Conservation (phyloP, 2,113 vertebrate species). For the Nothoprocta pentlandii region DNA sequence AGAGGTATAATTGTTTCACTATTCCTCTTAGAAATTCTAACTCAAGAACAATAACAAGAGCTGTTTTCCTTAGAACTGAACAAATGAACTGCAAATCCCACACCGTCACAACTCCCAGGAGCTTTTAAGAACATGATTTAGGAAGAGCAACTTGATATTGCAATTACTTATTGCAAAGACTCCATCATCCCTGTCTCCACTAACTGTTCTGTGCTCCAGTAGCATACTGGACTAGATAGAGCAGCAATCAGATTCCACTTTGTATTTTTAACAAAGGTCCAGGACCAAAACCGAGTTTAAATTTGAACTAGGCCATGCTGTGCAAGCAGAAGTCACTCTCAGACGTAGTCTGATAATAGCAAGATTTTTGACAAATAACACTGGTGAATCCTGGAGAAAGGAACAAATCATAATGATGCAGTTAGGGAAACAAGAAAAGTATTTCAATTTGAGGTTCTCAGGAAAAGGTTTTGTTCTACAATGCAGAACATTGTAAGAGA, state of each 20-base stretch:
- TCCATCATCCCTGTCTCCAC: neutral
- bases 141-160: neutral
- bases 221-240: neutral
- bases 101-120: neutral
- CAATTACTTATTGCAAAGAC: neutral
- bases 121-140: neutral
- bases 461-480: neutral
- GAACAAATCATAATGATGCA: neutral
- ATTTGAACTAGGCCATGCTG: neutral
- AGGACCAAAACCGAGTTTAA: neutral
- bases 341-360: neutral
- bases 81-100: neutral
- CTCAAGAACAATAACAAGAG: neutral
- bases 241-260: neutral
- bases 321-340: neutral
- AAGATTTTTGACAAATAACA: neutral
- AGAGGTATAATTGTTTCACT: neutral
- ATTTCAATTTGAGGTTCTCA: neutral
- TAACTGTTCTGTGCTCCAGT: neutral
- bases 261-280: neutral
- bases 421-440: rapidly evolving
- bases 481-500: too few relatives aligned
- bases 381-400: neutral
- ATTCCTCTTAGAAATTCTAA: neutral
- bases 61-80: neutral